Evolutionary conservation across 2,888 invertebrate genomes (phyloP), one percentile per base, ranked within the genome.

Genomic region (Cephus sareptanus): DNA sequence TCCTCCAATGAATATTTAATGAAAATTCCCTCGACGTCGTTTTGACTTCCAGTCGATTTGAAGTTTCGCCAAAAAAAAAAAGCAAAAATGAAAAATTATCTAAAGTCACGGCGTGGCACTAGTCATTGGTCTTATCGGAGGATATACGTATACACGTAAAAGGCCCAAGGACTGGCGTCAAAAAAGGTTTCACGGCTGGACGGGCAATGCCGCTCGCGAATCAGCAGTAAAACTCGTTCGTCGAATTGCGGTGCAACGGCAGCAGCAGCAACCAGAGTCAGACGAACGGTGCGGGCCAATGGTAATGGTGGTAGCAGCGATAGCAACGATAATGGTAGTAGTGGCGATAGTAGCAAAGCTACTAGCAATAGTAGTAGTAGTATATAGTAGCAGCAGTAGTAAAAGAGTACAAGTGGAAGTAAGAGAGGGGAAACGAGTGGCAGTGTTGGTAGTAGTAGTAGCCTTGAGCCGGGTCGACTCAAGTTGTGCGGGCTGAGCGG

Each of bases 391-490:
- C 4, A 40, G 56, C 23, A 56, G 56, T 56, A 56, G 40, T 15
- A 15, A 23, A 23, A 56, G 56, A 56, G 56, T 56, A 56, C 56
- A 56, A 56, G 56, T 56, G 56, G 56, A 56, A 56, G 56, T 56
- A 1, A 23, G 56, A 56, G 56, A 40, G 40, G 40, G 40, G 35
- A 35, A 35, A 15, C 15, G 15, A 15, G 40, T 40, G 40, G 40
- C 23, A 23, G 40, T 40, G 40, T 40, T 40, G 40, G 56, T 79
- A 81, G 73, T 80, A 76, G 81, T 80, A 77, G 85, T 83, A 85
- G 85, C 86, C 84, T 85, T 84, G 85, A 84, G 80, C 77, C 79
- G 75, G 81, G 76, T 40, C 69, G 75, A 30, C 69, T 12, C 79
- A 30, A 74, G 75, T 56, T 71, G 75, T 75, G 56, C 70, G 34